Conservation (phyloP, 1,140 invertebrate species). For the Drosophila pallidifrons region DNA sequence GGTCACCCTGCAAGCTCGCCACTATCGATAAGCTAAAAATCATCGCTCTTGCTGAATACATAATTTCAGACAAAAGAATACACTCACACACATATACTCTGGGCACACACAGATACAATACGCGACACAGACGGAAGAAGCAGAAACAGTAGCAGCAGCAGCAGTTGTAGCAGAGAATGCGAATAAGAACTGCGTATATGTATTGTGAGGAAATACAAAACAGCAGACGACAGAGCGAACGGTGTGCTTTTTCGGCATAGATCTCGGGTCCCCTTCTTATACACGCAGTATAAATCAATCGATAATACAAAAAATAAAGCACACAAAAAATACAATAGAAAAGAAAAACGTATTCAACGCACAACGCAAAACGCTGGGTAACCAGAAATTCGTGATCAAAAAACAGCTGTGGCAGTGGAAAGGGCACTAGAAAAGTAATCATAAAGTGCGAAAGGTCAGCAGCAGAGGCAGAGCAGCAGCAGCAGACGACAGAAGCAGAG, state of each 20-base stretch:
- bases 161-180: conserved; percentile 42
- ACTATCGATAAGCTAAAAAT: conserved; percentile 35
- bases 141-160: conserved; percentile 33
- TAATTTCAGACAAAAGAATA: conserved; percentile 57
- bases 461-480: conserved; percentile 39
- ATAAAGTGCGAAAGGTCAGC: conserved; percentile 82
- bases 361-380: conserved; percentile 16
- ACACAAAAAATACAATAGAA: too few species aligned
- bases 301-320: neutral
- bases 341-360: conserved; percentile 20
- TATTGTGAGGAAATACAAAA: conserved; percentile 53
- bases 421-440: conserved; percentile 68
- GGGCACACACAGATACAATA: conserved; percentile 10
- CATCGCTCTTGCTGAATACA: conserved; percentile 48
- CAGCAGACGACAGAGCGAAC: conserved; percentile 50
- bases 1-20: neutral
- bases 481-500: neutral
- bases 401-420: conserved; percentile 55
- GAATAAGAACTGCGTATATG: conserved; percentile 64
- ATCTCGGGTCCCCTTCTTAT: conserved; percentile 22
- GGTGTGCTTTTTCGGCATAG: conserved; percentile 56
- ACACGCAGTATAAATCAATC: conserved; percentile 32
- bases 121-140: conserved; percentile 35
- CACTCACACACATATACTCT: conserved; percentile 13
- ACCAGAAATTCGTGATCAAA: conserved; percentile 44